Conservation (phyloP, 2,113 vertebrate species). For the Holacanthus passer region DNA sequence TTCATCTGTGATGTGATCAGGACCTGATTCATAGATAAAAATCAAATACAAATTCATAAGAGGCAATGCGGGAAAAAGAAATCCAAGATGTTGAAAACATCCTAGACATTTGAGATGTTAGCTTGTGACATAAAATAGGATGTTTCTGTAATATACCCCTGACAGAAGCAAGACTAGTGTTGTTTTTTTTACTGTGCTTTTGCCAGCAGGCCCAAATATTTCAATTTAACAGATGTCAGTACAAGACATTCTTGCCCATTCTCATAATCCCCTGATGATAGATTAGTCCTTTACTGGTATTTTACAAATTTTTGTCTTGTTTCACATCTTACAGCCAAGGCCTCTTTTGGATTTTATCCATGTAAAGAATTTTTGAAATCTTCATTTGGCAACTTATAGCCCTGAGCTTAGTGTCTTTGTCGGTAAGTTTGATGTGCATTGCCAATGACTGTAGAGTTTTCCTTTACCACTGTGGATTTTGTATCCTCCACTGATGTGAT, state of each 20-base stretch:
- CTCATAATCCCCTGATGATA: constrained; percentile 50
- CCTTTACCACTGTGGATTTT: constrained; percentile 9
- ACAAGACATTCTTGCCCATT: constrained; percentile 43
- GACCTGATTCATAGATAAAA: not conserved
- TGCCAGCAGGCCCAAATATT: constrained; percentile 32
- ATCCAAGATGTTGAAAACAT: not conserved
- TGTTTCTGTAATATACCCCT: not conserved
- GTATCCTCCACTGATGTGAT: not conserved
- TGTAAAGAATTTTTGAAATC: constrained; percentile 23
- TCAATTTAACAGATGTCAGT: constrained; percentile 27
- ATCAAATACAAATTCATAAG: not conserved
- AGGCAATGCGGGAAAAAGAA: not conserved
- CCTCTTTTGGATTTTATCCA: constrained; percentile 35
- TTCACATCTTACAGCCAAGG: constrained; percentile 37
- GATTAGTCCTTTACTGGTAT: constrained; percentile 38
- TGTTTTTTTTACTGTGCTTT: not conserved
- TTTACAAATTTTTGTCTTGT: constrained; percentile 27
- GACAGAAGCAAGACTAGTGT: not conserved
- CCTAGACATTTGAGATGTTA: not conserved
- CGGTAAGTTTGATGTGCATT: constrained; percentile 5
- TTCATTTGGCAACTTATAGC: constrained; percentile 22
- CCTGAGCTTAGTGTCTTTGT: constrained; percentile 8
- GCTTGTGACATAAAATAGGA: not conserved
- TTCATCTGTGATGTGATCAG: not conserved
- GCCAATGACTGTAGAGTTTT: not conserved